Base-by-base conservation (phyloP, 2,113 vertebrate species). In the Saccopteryx bilineata region DNA sequence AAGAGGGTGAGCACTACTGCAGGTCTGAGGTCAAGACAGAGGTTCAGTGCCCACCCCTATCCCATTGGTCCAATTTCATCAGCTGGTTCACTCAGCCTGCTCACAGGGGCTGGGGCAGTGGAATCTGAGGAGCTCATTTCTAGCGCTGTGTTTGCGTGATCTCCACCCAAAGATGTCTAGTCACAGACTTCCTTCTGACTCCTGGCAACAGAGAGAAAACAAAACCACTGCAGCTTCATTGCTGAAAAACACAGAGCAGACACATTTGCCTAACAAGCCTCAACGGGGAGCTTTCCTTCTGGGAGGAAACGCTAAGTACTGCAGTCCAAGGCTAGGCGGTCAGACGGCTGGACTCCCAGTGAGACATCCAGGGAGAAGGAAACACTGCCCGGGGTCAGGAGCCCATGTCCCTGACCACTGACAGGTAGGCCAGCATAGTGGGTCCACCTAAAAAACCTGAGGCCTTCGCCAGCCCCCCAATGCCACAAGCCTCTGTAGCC, bases 181-280 rank as follows among this genome's bases (percentile, higher is more conserved):
- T 97, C 96, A 83, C 97, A 97, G 93, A 96, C 92, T 97, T 97
- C 97, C 97, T 96, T 96, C 90, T 24, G 87, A 96, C 92, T 98
- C 88, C 68, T 92, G 96, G 97, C 95, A 96, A 92, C 95, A 79
- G 85, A 92, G 95, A 96, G 92, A 89, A 95, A 96, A 97, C 92
- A 90, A 96, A 97, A 97, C 97, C 97, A 82, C 96, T 97, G 97
- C 90, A 95, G 95, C 94, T 97, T 97, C 96, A 90, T 95, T 95
- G 96, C 97, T 93, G 85, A 96, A 96, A 96, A 96, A 90, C 96
- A 97, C 97, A 93, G 88, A 96, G 94, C 72, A 21, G 58, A 91
- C 88, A 87, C 60, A 23, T 95, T 91, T 93, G 78, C 85, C 90
- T 97, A 91, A 96, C 93, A 92, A 96, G 88, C 92, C 90, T 95